Percentiles rank a stretch among this genome's conserved stretches.
Conservation (phyloP, 2,888 invertebrate genomes). For the Ichneumoninae sp. region DNA sequence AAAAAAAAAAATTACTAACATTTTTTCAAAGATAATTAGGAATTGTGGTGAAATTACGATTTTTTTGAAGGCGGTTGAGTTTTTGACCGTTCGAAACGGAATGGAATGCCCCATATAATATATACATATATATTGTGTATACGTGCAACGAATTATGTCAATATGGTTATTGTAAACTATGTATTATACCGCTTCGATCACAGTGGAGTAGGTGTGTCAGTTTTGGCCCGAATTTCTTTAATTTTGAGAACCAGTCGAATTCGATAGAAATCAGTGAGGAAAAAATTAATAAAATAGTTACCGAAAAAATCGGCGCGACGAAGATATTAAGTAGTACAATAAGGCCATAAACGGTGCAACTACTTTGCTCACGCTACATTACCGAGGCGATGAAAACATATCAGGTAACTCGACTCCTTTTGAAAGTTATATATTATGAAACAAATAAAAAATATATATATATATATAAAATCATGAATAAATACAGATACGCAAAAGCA, state of each 20-base stretch:
- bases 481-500: conserved; percentile 7
- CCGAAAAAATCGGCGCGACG: neutral
- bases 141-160: conserved; percentile 39
- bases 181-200: conserved; percentile 36
- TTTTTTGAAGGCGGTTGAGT: too few species aligned
- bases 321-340: neutral
- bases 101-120: too few species aligned
- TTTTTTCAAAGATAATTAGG: too few species aligned
- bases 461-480: conserved; percentile 18
- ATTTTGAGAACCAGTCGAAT: neutral
- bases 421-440: conserved; percentile 29
- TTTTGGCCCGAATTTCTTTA: neutral
- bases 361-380: conserved; percentile 3
- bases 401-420: conserved; percentile 41
- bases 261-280: neutral
- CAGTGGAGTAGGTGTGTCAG: conserved; percentile 21
- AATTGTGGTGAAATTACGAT: too few species aligned
- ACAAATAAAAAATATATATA: neutral
- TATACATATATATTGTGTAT: conserved; percentile 9
- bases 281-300: neutral
- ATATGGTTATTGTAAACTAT: conserved; percentile 54
- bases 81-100: too few species aligned
- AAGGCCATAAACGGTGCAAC: conserved; percentile 23
- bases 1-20: too few species aligned
- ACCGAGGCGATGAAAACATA: conserved; percentile 57